These are phyloP conservation scores for Dolichopus griseipennis DNA, from an alignment of 2,888 invertebrate genomes.

Conservation along the genomic window DNA sequence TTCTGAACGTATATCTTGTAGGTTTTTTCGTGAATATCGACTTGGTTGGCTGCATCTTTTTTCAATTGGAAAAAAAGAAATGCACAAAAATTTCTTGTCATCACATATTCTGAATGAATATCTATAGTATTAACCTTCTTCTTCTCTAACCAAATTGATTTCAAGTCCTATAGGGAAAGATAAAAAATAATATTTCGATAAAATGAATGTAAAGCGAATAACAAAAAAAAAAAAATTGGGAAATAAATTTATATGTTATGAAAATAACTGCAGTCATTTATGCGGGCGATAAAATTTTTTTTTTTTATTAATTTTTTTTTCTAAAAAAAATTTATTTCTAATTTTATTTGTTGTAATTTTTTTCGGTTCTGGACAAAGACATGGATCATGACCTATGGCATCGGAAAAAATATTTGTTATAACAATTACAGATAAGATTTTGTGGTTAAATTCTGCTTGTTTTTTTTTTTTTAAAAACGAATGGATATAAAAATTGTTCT, in stretches of 20 bases:
- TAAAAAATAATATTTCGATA: background rate
- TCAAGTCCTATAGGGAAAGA: background rate
- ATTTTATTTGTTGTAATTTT: background rate
- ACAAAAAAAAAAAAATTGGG: background rate
- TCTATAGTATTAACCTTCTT: background rate
- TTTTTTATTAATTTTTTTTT: background rate
- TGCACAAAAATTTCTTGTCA: slow-evolving; percentile 2
- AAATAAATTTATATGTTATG: slow-evolving; percentile 4
- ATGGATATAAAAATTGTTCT: background rate
- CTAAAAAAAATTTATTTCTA: background rate
- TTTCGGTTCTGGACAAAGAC: background rate
- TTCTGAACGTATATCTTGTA: background rate
- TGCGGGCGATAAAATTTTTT: slow-evolving; percentile 3
- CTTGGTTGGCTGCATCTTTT: background rate
- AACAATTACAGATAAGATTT: background rate
- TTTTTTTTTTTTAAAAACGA: no score
- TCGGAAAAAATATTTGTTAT: background rate
- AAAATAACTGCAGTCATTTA: slow-evolving; percentile 6
- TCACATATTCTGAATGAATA: background rate
- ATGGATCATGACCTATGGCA: slow-evolving; percentile 3
- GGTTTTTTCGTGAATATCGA: background rate
- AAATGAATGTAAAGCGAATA: background rate
- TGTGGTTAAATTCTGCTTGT: no score
- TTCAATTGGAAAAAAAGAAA: background rate
- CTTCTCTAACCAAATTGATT: background rate